phyloP scores from a whole-genome alignment of 2,797 vertebrate genomes.

The Nyctalus aviator region DNA sequence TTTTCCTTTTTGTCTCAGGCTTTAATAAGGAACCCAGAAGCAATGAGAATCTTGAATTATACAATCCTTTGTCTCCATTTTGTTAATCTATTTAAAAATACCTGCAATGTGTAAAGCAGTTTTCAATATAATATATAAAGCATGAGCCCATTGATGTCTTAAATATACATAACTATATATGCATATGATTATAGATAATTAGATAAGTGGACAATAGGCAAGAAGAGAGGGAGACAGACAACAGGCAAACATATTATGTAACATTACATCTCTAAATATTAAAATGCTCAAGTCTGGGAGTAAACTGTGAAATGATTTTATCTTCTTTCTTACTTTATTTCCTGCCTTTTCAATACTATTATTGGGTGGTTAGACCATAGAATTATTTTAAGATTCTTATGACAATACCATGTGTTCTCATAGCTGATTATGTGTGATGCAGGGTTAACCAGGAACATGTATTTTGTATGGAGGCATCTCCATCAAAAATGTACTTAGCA shows the following conservation, averaged over 20 bases:
- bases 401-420: neutral
- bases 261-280: neutral
- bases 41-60: neutral
- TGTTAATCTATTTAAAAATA: neutral
- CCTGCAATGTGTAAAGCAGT: neutral
- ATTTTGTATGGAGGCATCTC: neutral
- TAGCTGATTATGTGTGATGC: neutral
- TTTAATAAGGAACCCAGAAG: neutral
- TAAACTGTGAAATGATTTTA: neutral
- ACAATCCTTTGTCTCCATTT: neutral
- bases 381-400: conserved; percentile 40
- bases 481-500: neutral
- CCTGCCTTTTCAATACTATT: conserved; percentile 30
- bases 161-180: neutral
- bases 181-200: neutral
- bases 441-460: neutral
- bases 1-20: neutral
- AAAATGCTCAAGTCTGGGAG: neutral
- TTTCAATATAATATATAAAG: conserved; percentile 11
- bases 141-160: neutral
- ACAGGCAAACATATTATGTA: neutral
- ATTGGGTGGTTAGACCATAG: conserved; percentile 23
- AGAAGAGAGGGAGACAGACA: neutral
- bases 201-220: neutral
- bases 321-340: neutral